A percentile compares a stretch with the other conserved stretches of the same genome.
Conservation (phyloP, 2,888 invertebrate species). For the Mallateleia sp. region DNA sequence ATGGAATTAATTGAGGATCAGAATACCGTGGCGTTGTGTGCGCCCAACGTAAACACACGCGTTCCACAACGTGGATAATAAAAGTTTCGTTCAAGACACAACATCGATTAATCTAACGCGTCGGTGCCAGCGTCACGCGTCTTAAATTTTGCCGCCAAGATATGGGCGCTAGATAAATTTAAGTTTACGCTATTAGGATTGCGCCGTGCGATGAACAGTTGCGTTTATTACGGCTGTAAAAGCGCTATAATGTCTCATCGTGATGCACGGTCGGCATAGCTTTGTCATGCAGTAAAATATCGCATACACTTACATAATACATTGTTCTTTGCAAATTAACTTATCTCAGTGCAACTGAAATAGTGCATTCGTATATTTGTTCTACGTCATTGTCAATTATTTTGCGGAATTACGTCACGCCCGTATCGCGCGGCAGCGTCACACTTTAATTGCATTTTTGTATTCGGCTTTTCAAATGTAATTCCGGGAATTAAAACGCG, state of each 20-base stretch:
- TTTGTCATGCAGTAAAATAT: conserved; percentile 71
- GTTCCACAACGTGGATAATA: conserved; percentile 14
- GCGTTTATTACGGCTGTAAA: conserved; percentile 75
- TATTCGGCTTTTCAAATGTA: background rate
- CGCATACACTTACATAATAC: conserved; percentile 66
- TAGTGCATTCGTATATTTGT: conserved; percentile 48
- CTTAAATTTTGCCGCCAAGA: conserved; percentile 61
- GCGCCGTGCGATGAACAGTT: conserved; percentile 61
- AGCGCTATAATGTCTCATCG: conserved; percentile 68
- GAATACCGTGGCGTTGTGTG: conserved; percentile 9
- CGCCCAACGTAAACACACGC: conserved; percentile 24
- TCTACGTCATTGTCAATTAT: conserved; percentile 50
- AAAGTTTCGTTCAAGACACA: conserved; percentile 72
- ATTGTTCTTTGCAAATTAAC: conserved; percentile 75
- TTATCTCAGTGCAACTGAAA: conserved; percentile 49
- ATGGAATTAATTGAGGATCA: conserved; percentile 48
- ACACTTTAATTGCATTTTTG: conserved; percentile 32
- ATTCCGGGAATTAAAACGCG: conserved; percentile 1
- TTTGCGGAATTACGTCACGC: conserved; percentile 19
- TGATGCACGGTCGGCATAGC: conserved; percentile 68
- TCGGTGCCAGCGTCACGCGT: conserved; percentile 51
- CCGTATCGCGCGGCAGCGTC: background rate
- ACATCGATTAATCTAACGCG: conserved; percentile 74
- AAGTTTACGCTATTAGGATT: conserved; percentile 63
- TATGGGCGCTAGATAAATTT: conserved; percentile 72